These are phyloP conservation scores for Plebejus anna DNA, from an alignment of 2,888 invertebrate genomes.

Conservation along the genomic window DNA sequence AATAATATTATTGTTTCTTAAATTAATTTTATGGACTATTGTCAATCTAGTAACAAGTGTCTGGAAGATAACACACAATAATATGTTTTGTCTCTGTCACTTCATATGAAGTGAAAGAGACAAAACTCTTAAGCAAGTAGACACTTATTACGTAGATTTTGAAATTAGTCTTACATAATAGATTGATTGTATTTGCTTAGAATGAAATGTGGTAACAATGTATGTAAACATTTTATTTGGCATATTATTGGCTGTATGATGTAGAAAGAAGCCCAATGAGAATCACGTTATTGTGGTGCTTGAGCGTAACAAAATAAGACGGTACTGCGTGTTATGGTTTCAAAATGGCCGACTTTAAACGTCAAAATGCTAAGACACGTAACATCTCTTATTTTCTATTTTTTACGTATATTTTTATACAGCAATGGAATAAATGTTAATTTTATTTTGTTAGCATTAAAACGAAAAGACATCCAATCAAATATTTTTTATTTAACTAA, in stretches of 20 bases:
- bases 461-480: slow-evolving; percentile 76
- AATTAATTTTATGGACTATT: slow-evolving; percentile 12
- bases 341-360: slow-evolving; percentile 28
- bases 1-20: slow-evolving; percentile 19
- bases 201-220: background rate
- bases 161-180: background rate
- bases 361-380: slow-evolving; percentile 43
- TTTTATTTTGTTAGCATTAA: slow-evolving; percentile 80
- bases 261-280: background rate
- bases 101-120: background rate
- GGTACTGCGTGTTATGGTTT: slow-evolving; percentile 29
- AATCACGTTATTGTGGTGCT: background rate
- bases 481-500: slow-evolving; percentile 63
- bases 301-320: slow-evolving; percentile 27
- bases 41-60: background rate
- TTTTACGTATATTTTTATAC: slow-evolving; percentile 79
- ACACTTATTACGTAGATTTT: background rate
- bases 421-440: slow-evolving; percentile 76
- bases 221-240: slow-evolving; percentile 3
- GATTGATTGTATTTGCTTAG: slow-evolving; percentile 14
- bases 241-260: slow-evolving; percentile 1
- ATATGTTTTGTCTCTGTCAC: background rate
- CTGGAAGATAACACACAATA: background rate
- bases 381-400: slow-evolving; percentile 65
- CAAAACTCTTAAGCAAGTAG: background rate